Conservation (phyloP, 1,140 invertebrate genomes). For the Agrilus planipennis region DNA sequence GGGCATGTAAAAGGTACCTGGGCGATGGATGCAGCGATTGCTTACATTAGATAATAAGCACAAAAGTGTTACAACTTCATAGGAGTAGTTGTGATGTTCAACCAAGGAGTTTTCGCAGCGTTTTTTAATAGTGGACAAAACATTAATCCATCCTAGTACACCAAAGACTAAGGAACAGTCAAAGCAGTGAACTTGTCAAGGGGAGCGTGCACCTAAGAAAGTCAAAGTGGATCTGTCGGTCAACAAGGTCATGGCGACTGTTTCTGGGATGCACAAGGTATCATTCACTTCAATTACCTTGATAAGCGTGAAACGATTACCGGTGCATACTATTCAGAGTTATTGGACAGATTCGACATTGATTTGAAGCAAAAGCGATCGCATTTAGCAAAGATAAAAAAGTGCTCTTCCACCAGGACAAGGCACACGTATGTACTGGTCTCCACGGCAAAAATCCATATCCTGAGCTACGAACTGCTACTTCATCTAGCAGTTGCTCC, state of each 20-base stretch:
- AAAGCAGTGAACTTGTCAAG: conserved; percentile 25
- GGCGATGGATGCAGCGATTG: too few species aligned
- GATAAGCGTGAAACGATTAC: neutral
- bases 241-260: conserved; percentile 21
- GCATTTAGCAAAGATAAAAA: too few species aligned
- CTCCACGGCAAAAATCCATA: neutral
- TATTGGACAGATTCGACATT: neutral
- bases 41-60: neutral
- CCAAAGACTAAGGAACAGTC: conserved; percentile 31
- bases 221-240: conserved; percentile 10
- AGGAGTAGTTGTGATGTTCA: too few species aligned
- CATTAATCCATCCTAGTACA: conserved; percentile 32
- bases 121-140: conserved; percentile 29
- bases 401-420: too few species aligned
- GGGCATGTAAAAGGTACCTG: conserved; percentile 3
- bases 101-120: neutral
- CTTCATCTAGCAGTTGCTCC: neutral
- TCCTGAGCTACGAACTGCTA: neutral
- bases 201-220: conserved; percentile 17
- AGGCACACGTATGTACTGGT: too few species aligned
- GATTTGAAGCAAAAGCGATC: neutral
- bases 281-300: conserved; percentile 5
- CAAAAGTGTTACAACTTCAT: neutral
- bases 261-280: conserved; percentile 13
- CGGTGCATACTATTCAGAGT: too few species aligned